Evolutionary conservation across 1,140 invertebrate species (phyloP).

Genomic region (Manduca sexta): DNA sequence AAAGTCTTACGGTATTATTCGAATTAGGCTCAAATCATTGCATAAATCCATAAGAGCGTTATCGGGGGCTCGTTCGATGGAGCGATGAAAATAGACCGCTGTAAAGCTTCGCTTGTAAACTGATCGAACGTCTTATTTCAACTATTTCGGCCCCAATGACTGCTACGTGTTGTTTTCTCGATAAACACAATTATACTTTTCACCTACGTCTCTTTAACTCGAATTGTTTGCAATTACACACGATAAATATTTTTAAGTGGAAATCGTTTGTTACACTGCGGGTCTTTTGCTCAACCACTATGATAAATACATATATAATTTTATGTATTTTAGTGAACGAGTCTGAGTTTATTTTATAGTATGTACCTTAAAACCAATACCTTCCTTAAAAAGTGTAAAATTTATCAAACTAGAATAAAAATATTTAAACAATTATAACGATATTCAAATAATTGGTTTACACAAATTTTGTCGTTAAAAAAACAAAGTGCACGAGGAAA

Average conservation of each 20-base stretch:
- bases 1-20: slow-evolving; percentile 11
- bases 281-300: not conserved
- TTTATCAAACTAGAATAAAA: no score
- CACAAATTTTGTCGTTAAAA: not conserved
- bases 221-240: not conserved
- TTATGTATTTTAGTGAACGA: no score
- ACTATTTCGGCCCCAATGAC: slow-evolving; percentile 30
- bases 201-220: slow-evolving; percentile 25
- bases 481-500: not conserved
- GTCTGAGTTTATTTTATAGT: no score
- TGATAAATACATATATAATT: no score
- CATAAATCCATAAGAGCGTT: slow-evolving; percentile 47
- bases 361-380: no score
- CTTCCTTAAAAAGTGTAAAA: no score
- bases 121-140: slow-evolving; percentile 53
- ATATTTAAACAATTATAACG: not conserved
- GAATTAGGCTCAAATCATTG: slow-evolving; percentile 36
- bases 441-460: not conserved
- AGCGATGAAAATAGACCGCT: slow-evolving; percentile 54
- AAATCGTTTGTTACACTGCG: not conserved
- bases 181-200: slow-evolving; percentile 34
- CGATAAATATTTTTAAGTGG: not conserved
- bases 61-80: slow-evolving; percentile 39
- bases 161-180: slow-evolving; percentile 23
- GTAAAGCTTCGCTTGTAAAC: slow-evolving; percentile 40